These are phyloP conservation scores for Cacatua alba DNA, from an alignment of 2,113 vertebrate genomes.

Conservation along the genomic window DNA sequence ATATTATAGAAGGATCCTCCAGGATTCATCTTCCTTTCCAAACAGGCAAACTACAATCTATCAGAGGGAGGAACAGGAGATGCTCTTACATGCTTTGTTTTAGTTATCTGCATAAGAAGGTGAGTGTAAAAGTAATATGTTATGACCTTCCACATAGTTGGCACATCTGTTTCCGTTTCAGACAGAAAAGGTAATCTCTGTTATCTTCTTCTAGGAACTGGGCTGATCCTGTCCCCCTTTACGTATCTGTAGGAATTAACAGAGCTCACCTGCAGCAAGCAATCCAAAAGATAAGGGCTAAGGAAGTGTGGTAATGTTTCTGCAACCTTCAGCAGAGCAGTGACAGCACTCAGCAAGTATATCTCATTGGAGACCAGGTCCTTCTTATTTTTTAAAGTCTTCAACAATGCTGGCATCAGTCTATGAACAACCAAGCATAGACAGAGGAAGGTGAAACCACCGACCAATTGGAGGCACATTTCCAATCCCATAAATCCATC, in stretches of 20 bases:
- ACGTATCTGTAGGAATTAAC: not conserved
- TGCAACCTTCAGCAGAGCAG: constrained; percentile 86
- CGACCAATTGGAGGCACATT: not conserved
- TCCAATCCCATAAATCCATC: not conserved
- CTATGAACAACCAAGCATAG: constrained; percentile 66
- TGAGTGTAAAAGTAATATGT: not conserved
- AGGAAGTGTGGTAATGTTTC: constrained; percentile 92
- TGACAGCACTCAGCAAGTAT: constrained; percentile 89
- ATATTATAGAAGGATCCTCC: not conserved
- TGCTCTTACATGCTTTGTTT: not conserved
- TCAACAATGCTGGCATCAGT: constrained; percentile 87
- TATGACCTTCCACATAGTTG: not conserved
- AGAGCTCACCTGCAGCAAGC: constrained; percentile 78
- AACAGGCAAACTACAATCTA: not conserved
- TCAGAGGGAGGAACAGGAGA: not conserved
- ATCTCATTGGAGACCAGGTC: constrained; percentile 84
- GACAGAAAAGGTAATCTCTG: not conserved
- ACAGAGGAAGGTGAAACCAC: not conserved
- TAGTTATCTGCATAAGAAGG: not conserved
- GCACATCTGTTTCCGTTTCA: not conserved
- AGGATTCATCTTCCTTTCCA: not conserved
- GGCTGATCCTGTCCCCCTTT: not conserved
- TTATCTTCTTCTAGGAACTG: not conserved
- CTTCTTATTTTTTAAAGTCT: constrained; percentile 76
- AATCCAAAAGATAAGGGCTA: constrained; percentile 90